A percentile compares a stretch with the other conserved stretches of the same genome.
Evolutionary conservation across 2,113 vertebrate species (phyloP).

Genomic region (Henicopernis longicauda): DNA sequence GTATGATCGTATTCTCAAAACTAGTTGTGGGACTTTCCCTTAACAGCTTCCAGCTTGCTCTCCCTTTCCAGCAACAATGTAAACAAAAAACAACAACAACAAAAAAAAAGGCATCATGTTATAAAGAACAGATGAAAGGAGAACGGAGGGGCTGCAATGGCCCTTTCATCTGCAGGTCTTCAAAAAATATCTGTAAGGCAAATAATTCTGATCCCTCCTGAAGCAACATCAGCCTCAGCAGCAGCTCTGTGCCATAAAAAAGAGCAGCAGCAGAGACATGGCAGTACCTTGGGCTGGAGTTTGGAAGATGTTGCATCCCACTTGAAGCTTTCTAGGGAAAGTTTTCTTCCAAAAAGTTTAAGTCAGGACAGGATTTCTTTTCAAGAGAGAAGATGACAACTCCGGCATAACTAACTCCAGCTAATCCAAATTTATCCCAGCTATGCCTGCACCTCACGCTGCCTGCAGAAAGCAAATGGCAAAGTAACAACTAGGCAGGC

Average conservation of each 20-base stretch:
- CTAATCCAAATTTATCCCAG: not conserved
- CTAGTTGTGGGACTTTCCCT: not conserved
- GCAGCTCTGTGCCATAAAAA: not conserved
- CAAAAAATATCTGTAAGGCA: not conserved
- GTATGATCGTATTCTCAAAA: not conserved
- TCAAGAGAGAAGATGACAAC: not conserved
- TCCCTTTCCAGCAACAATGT: not conserved
- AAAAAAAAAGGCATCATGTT: not conserved
- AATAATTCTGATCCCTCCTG: not conserved
- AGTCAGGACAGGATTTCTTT: not conserved
- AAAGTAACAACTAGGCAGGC: not conserved
- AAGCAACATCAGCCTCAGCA: not conserved
- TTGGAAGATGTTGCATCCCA: not conserved
- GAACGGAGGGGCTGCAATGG: not conserved
- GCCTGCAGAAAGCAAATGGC: not conserved
- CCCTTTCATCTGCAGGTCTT: slow-evolving; percentile 29
- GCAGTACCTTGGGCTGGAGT: not conserved
- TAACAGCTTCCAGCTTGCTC: not conserved
- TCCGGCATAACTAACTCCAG: fast-evolving
- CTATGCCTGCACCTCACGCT: fast-evolving
- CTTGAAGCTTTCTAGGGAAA: not conserved
- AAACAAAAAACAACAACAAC: not conserved
- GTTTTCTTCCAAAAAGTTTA: not conserved
- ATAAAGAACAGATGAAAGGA: slow-evolving; percentile 33
- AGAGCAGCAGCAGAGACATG: not conserved